A percentile compares a stretch with the other conserved stretches of the same genome.
These are phyloP conservation scores for Petrophora chlorosata DNA, from an alignment of 2,888 invertebrate genomes.

Conservation along the genomic window DNA sequence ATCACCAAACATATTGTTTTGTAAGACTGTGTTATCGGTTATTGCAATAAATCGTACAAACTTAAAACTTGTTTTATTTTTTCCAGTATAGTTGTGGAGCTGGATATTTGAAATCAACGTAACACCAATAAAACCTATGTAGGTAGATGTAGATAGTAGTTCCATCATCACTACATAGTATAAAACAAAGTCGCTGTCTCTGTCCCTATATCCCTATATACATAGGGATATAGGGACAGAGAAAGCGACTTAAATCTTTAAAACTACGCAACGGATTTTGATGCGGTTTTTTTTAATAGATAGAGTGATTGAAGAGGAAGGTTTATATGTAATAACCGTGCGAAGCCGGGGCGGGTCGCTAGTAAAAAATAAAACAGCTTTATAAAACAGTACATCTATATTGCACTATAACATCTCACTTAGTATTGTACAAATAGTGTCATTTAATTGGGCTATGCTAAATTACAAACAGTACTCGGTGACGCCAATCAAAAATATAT, in stretches of 20 bases:
- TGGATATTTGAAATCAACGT: too few relatives aligned
- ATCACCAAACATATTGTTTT: conserved; percentile 70
- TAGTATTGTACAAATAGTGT: conserved; percentile 77
- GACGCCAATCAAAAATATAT: conserved; percentile 50
- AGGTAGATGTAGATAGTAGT: too few relatives aligned
- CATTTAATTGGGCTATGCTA: conserved; percentile 49
- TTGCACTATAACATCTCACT: conserved; percentile 83
- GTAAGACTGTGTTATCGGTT: conserved; percentile 81
- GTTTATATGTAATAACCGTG: neutral
- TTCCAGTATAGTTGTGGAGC: too few relatives aligned
- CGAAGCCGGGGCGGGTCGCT: neutral
- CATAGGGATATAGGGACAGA: too few relatives aligned
- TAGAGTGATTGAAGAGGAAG: too few relatives aligned
- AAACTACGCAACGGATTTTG: too few relatives aligned
- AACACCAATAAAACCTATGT: too few relatives aligned
- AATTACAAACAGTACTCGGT: conserved; percentile 55
- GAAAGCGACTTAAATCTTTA: too few relatives aligned
- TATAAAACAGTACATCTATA: conserved; percentile 81
- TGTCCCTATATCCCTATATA: too few relatives aligned
- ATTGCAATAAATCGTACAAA: conserved; percentile 81
- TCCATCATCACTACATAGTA: too few relatives aligned
- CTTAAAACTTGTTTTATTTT: conserved; percentile 31
- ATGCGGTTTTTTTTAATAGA: too few relatives aligned
- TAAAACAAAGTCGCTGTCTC: too few relatives aligned
- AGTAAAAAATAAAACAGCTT: conserved; percentile 46